phyloP scores from a whole-genome alignment of 1,140 invertebrate genomes.

The Pseudomyrmex concolor region DNA sequence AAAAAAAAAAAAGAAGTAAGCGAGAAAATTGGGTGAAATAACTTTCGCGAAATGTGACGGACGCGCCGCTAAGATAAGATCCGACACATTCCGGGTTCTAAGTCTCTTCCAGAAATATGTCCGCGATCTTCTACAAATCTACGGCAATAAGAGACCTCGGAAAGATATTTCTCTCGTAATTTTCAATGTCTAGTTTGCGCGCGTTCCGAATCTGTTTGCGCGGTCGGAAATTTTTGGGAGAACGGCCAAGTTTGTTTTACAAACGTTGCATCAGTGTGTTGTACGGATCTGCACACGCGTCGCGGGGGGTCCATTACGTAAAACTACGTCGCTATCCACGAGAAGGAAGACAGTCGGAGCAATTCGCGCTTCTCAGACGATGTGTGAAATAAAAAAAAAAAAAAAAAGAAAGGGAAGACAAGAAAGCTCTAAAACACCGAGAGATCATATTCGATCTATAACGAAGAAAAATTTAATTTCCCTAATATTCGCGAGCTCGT shows the following conservation, averaged over 20 bases:
- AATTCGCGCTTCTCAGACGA: neutral
- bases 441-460: constrained; percentile 12
- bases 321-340: constrained; percentile 15
- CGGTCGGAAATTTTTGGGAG: neutral
- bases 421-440: constrained; percentile 20
- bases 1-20: neutral
- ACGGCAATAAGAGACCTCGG: neutral
- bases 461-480: neutral
- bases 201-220: constrained; percentile 10
- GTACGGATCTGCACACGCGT: neutral
- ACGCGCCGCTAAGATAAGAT: neutral
- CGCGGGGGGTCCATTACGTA: neutral
- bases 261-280: no score
- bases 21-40: constrained; percentile 32
- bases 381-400: neutral
- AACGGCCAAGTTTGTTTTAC: neutral
- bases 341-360: neutral
- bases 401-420: neutral
- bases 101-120: neutral
- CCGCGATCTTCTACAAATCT: neutral
- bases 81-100: neutral
- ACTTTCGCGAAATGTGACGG: constrained; percentile 37
- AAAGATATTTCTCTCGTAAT: neutral
- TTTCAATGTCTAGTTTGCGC: neutral
- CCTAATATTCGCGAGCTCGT: no score